Percentiles rank a stretch among this genome's conserved stretches.
phyloP scores from a whole-genome alignment of 2,888 invertebrate genomes.

The Eupithecia dodoneata region DNA sequence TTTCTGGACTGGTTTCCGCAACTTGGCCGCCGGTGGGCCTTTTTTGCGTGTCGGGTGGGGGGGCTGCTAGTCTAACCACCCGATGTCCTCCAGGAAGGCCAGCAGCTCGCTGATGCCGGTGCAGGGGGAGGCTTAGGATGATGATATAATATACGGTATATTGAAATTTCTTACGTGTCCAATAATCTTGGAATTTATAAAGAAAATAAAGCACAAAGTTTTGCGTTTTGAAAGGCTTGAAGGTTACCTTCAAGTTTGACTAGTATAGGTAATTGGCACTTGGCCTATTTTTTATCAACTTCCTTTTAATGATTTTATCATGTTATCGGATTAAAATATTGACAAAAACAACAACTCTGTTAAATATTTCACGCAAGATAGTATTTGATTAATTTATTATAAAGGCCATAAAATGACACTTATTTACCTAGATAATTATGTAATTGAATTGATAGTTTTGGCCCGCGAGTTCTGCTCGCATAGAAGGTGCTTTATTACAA shows the following conservation, averaged over 20 bases:
- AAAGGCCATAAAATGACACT: not conserved
- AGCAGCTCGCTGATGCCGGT: too few relatives aligned
- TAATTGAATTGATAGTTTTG: not conserved
- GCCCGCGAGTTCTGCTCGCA: not conserved
- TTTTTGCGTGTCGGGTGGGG: too few relatives aligned
- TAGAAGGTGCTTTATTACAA: too few relatives aligned
- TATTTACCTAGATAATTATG: not conserved
- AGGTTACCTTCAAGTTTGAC: not conserved
- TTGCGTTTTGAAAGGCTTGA: not conserved
- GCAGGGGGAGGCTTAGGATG: too few relatives aligned
- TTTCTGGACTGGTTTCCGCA: too few relatives aligned
- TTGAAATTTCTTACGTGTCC: too few relatives aligned
- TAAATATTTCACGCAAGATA: not conserved
- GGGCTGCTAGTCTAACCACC: too few relatives aligned
- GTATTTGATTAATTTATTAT: not conserved
- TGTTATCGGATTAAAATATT: constrained; percentile 2
- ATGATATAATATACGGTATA: too few relatives aligned
- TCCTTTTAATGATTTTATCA: not conserved
- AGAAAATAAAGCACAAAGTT: too few relatives aligned
- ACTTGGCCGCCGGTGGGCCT: too few relatives aligned
- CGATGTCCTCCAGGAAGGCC: too few relatives aligned
- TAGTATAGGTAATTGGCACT: not conserved
- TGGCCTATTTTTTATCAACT: not conserved
- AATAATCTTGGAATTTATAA: too few relatives aligned
- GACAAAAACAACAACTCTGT: not conserved